Conservation (phyloP, 2,797 vertebrate species). For the Mionectes olivaceus region DNA sequence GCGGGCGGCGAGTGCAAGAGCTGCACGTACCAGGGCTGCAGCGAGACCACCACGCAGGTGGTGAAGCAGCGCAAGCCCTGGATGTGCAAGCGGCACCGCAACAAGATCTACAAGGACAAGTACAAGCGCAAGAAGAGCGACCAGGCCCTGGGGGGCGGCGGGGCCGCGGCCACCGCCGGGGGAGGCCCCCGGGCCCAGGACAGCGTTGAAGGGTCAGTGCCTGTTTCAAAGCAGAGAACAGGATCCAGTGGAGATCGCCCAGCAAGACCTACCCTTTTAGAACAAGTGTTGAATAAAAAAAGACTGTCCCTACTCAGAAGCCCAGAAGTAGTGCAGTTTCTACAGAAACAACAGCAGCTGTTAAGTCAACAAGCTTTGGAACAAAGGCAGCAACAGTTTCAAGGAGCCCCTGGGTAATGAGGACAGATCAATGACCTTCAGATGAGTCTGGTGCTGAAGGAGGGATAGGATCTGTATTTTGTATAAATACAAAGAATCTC, state of each 20-base stretch:
- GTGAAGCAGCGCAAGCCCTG: slow-evolving; percentile 97
- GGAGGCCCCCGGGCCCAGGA: slow-evolving; percentile 78
- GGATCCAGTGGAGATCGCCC: slow-evolving; percentile 92
- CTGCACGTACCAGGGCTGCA: slow-evolving; percentile 93
- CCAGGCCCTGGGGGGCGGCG: slow-evolving; percentile 86
- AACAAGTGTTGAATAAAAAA: slow-evolving; percentile 98
- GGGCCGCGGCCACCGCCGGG: slow-evolving; percentile 26
- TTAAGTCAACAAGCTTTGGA: slow-evolving; percentile 88
- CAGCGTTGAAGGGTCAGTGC: slow-evolving; percentile 88
- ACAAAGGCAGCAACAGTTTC: slow-evolving; percentile 88
- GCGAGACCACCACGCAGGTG: slow-evolving; percentile 94
- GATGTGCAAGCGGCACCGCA: slow-evolving; percentile 99
- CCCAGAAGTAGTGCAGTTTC: slow-evolving; percentile 94
- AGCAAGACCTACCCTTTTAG: slow-evolving; percentile 92
- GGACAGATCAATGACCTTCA: not conserved
- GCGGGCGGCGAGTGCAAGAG: slow-evolving; percentile 83
- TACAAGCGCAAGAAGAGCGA: slow-evolving; percentile 98
- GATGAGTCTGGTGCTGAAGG: not conserved
- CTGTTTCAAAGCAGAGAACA: slow-evolving; percentile 92
- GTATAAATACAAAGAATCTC: not conserved
- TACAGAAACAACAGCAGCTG: slow-evolving; percentile 94
- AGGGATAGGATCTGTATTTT: not conserved
- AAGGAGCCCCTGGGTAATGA: slow-evolving; percentile 76
- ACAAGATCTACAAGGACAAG: slow-evolving; percentile 99
- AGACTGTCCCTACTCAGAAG: slow-evolving; percentile 95